Conservation (phyloP, 2,888 invertebrate species). For the Chaetogeoica ovagalla region DNA sequence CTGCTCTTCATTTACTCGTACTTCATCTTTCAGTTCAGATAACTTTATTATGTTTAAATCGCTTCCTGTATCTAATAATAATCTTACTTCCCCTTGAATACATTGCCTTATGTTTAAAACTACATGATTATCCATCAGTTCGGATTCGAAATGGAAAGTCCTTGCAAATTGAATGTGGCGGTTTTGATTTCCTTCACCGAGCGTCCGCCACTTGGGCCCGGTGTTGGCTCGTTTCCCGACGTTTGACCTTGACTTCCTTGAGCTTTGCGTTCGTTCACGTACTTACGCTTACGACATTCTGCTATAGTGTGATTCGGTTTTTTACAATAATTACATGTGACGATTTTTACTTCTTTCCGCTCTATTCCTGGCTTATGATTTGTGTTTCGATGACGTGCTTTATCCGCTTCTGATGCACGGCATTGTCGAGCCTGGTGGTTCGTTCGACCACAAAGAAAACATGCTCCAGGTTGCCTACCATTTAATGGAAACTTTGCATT, state of each 20-base stretch:
- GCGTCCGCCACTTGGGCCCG: constrained; percentile 6
- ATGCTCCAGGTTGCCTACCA: background rate
- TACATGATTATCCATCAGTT: constrained; percentile 2
- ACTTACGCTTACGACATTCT: constrained; percentile 20
- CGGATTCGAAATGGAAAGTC: background rate
- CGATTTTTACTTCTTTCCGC: background rate
- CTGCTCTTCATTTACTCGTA: too few relatives aligned
- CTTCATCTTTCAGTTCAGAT: background rate
- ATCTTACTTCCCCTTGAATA: background rate
- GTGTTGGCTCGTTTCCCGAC: constrained; percentile 21
- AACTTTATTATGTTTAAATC: constrained; percentile 18
- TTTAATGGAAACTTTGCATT: background rate
- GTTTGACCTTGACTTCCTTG: background rate
- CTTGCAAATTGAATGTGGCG: constrained; percentile 22
- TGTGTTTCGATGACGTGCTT: background rate
- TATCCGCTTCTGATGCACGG: background rate
- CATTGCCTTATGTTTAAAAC: background rate
- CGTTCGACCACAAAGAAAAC: background rate
- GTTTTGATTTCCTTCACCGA: constrained; percentile 16
- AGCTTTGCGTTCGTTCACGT: background rate
- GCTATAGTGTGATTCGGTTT: background rate
- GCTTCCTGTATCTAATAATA: background rate
- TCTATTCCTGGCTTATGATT: too few relatives aligned
- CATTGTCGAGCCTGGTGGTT: background rate
- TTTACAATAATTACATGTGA: background rate